These are phyloP conservation scores for Decapterus maruadsi DNA, from an alignment of 2,797 vertebrate genomes.

Conservation along the genomic window DNA sequence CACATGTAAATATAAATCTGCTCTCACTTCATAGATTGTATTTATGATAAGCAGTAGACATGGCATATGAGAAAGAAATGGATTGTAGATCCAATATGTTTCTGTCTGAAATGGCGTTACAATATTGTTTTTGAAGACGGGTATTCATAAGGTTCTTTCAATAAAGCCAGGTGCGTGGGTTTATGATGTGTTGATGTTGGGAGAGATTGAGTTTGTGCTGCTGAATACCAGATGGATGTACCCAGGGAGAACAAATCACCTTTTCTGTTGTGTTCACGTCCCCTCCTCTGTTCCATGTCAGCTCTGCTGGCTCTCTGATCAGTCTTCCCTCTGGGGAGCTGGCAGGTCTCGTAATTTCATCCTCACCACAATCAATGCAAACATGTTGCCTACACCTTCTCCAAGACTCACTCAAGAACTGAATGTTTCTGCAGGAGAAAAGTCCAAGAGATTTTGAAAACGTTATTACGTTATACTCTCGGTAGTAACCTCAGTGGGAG, in stretches of 20 bases:
- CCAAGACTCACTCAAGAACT: slow-evolving; percentile 57
- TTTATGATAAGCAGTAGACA: slow-evolving; percentile 80
- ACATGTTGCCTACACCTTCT: slow-evolving; percentile 70
- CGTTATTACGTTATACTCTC: slow-evolving; percentile 58
- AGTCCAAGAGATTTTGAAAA: slow-evolving; percentile 54
- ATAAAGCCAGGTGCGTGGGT: slow-evolving; percentile 86
- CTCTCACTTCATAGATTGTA: slow-evolving; percentile 73
- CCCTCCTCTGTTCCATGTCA: slow-evolving; percentile 77
- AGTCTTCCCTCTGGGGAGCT: slow-evolving; percentile 78
- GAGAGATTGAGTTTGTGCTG: slow-evolving; percentile 86
- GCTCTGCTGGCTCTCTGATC: slow-evolving; percentile 81
- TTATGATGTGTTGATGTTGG: slow-evolving; percentile 89
- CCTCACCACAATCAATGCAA: slow-evolving; percentile 82
- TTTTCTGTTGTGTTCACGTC: slow-evolving; percentile 80
- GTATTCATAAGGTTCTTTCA: slow-evolving; percentile 85
- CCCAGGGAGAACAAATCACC: slow-evolving; percentile 84
- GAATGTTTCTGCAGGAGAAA: slow-evolving; percentile 60
- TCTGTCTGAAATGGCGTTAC: slow-evolving; percentile 82
- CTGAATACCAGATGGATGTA: slow-evolving; percentile 87
- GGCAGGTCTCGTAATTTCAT: slow-evolving; percentile 81
- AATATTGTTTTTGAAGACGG: slow-evolving; percentile 85
- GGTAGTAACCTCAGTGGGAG: slow-evolving; percentile 33
- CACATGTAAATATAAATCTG: slow-evolving; percentile 77
- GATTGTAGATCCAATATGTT: slow-evolving; percentile 83
- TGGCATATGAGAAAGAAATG: slow-evolving; percentile 76